These are phyloP conservation scores for Bombus sibiricus DNA, from an alignment of 1,140 invertebrate genomes.

Conservation along the genomic window DNA sequence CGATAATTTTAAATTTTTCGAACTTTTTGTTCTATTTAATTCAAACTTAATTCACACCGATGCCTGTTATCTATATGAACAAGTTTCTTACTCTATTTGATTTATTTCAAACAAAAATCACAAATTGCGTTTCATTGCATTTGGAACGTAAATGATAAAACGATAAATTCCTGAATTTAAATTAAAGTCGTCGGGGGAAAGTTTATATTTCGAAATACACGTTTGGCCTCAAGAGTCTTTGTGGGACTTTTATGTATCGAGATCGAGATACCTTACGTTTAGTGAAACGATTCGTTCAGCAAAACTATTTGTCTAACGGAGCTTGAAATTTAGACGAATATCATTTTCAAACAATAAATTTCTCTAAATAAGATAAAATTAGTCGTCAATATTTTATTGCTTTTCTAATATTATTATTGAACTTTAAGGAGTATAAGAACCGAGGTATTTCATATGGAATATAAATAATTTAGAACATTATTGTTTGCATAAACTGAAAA, in stretches of 20 bases:
- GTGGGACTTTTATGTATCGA: background rate
- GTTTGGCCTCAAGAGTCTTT: background rate
- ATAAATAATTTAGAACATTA: too few relatives aligned
- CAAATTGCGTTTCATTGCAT: too few relatives aligned
- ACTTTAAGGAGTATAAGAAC: background rate
- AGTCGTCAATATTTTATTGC: background rate
- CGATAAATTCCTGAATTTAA: background rate
- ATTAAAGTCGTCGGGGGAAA: background rate
- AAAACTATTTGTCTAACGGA: background rate
- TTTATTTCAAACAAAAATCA: background rate
- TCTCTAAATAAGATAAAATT: background rate
- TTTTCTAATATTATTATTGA: background rate
- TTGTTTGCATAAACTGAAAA: background rate
- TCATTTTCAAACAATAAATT: background rate
- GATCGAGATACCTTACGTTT: too few relatives aligned
- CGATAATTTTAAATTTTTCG: fast-evolving
- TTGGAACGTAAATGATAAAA: too few relatives aligned
- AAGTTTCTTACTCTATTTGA: background rate
- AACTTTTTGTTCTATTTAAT: background rate
- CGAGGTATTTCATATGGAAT: too few relatives aligned
- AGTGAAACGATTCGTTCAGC: too few relatives aligned
- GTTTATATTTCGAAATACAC: background rate
- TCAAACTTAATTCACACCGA: background rate
- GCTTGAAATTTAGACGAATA: too few relatives aligned
- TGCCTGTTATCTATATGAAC: background rate